phyloP scores from a whole-genome alignment of 2,797 vertebrate genomes.

The Mus minutoides region DNA sequence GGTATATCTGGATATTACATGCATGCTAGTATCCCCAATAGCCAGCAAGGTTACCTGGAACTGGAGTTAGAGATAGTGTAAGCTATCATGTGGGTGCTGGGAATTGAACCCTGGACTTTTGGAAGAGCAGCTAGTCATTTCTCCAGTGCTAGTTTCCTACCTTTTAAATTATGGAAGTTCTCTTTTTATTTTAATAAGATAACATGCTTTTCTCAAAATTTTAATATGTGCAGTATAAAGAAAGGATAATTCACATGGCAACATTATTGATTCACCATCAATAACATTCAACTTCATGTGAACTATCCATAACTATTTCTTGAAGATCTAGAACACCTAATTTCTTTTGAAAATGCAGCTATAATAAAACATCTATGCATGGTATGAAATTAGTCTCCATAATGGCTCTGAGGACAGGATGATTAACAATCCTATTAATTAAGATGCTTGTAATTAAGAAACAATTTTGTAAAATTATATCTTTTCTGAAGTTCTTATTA shows the following conservation, averaged over 20 bases:
- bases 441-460: not conserved
- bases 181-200: not conserved
- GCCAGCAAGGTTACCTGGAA: not conserved
- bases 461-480: not conserved
- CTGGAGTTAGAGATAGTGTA: not conserved
- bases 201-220: not conserved
- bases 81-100: not conserved
- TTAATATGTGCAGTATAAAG: not conserved
- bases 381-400: not conserved
- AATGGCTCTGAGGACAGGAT: not conserved
- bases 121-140: not conserved
- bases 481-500: not conserved
- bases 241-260: not conserved
- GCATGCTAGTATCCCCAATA: not conserved
- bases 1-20: not conserved
- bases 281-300: not conserved
- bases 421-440: not conserved
- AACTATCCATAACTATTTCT: not conserved
- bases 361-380: not conserved
- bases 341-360: not conserved
- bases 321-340: not conserved
- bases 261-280: not conserved
- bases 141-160: not conserved
- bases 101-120: not conserved
- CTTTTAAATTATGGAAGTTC: not conserved